Evolutionary conservation across 2,113 vertebrate species (phyloP), one percentile per base, ranked within the genome.

Genomic region (Phyllostomus hastatus): DNA sequence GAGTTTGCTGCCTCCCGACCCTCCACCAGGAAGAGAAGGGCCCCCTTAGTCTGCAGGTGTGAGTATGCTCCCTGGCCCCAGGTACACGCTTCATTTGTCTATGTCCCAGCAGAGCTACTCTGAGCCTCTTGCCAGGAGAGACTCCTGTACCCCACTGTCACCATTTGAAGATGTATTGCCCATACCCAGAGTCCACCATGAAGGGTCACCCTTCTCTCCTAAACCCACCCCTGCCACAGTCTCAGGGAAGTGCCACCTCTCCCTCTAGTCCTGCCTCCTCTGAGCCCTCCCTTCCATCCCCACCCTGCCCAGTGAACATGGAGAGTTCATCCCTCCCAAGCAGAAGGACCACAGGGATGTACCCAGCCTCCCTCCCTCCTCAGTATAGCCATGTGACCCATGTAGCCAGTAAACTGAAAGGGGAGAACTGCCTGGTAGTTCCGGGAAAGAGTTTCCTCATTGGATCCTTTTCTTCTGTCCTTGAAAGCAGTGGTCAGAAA

Each of bases 171-270:
- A 35, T 70, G 38, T 70, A 41, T 46, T 7, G 54, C 46, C 79
- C 35, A 52, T 0, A 4, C 11, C 17, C 41, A 20, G 38, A 1
- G 38, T 28, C 66, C 24, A 50, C 33, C 8, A 0, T 3, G 14
- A 41, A 59, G 70, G 46, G 33, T 41, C 66, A 7, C 26, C 26
- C 64, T 70, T 31, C 50, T 15, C 73, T 87, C 73, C 91, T 48
- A 38, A 48, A 4, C 38, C 52, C 38, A 46, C 12, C 9, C 54
- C 41, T 50, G 41, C 9, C 19, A 17, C 38, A 7, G 69, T 33
- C 80, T 85, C 2, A 5, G 48, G 57, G 33, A 69, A 17, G 33
- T 50, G 1, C 59, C 9, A 10, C 24, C 79, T 54, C 67, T 69
- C 59, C 33, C 33, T 54, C 67, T 0, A 1, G 38, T 12, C 35